These are phyloP conservation scores for Xiphorhynchus elegans DNA, from an alignment of 2,113 vertebrate species.

Conservation along the genomic window DNA sequence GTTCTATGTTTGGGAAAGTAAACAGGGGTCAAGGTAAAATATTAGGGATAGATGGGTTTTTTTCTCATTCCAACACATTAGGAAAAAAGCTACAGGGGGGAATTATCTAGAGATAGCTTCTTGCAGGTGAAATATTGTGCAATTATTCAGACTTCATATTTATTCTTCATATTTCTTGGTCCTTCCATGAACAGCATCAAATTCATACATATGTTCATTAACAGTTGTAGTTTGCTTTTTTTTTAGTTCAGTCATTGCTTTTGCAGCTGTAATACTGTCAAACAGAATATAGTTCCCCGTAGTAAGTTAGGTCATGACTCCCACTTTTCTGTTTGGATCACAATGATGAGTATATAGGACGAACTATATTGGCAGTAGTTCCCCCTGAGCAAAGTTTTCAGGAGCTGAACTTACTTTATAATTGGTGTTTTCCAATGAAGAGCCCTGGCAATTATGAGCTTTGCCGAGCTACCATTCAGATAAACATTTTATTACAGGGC, in stretches of 20 bases:
- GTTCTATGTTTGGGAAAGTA: not conserved
- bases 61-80: not conserved
- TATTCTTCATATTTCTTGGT: not conserved
- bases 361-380: not conserved
- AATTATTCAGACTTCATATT: not conserved
- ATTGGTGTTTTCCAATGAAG: not conserved
- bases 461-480: not conserved
- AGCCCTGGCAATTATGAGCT: not conserved
- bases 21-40: not conserved
- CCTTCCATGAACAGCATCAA: not conserved
- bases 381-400: not conserved
- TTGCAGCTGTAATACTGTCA: not conserved
- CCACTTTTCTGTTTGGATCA: not conserved
- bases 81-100: not conserved
- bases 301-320: not conserved
- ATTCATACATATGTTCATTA: not conserved
- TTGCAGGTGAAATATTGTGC: not conserved
- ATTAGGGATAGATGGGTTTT: not conserved
- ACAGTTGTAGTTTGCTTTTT: not conserved
- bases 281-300: not conserved
- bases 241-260: not conserved
- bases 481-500: not conserved
- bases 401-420: not conserved
- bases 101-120: not conserved
- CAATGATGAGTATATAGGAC: not conserved